These are phyloP conservation scores for Chionoecetes opilio DNA, from an alignment of 1,140 invertebrate genomes.

Conservation along the genomic window DNA sequence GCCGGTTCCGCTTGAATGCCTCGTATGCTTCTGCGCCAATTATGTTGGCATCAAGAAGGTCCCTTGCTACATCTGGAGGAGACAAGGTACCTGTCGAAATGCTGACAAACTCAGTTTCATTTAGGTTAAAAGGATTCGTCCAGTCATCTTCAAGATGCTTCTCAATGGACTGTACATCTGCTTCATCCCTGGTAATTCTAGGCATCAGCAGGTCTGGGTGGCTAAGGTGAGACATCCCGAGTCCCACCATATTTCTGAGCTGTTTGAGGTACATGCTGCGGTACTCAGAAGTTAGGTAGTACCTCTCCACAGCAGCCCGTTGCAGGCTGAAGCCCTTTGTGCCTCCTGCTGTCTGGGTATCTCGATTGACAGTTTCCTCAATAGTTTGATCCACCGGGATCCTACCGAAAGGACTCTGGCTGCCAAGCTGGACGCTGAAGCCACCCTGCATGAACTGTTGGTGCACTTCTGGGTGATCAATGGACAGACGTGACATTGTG, in stretches of 20 bases:
- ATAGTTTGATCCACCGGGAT: slow-evolving; percentile 72
- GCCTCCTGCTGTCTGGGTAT: slow-evolving; percentile 64
- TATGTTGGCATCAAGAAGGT: no score
- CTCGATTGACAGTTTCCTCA: slow-evolving; percentile 77
- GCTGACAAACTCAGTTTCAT: no score
- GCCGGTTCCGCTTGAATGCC: neutral
- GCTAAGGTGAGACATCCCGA: neutral
- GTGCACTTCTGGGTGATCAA: neutral
- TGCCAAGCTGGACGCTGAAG: slow-evolving; percentile 65
- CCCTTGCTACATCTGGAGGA: no score
- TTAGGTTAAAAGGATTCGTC: neutral
- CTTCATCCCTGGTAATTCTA: slow-evolving; percentile 12
- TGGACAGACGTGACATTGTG: neutral
- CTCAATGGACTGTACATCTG: neutral
- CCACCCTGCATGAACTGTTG: slow-evolving; percentile 17
- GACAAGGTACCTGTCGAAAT: no score
- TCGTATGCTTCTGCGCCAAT: no score
- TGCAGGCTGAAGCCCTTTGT: slow-evolving; percentile 53
- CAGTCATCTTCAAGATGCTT: slow-evolving; percentile 30
- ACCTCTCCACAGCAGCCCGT: neutral
- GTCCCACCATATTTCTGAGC: slow-evolving; percentile 25
- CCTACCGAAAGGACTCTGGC: neutral
- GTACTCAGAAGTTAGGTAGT: slow-evolving; percentile 24
- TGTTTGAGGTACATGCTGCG: neutral
- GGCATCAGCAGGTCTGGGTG: slow-evolving; percentile 15